These are phyloP conservation scores for Fragum fragum DNA, from an alignment of 2,888 invertebrate genomes.

Conservation along the genomic window DNA sequence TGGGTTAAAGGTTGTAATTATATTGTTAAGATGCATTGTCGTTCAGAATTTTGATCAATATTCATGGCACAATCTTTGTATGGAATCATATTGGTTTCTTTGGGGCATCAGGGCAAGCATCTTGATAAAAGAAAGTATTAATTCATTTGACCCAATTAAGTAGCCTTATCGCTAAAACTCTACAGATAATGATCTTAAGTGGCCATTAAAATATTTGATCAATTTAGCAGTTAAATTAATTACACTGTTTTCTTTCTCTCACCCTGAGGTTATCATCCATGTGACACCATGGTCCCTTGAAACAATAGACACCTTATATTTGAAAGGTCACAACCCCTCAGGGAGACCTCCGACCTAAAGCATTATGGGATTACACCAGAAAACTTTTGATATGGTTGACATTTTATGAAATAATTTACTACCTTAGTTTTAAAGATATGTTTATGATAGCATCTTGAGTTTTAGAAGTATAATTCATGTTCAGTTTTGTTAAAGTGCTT, in stretches of 20 bases:
- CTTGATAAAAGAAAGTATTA: not conserved
- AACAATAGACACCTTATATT: slow-evolving; percentile 24
- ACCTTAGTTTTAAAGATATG: slow-evolving; percentile 18
- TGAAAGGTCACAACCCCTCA: slow-evolving; percentile 21
- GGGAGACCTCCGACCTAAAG: slow-evolving; percentile 3
- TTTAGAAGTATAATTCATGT: slow-evolving; percentile 28
- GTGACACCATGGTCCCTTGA: not conserved
- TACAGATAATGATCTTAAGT: slow-evolving; percentile 17
- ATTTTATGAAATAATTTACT: slow-evolving; percentile 35
- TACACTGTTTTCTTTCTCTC: not conserved
- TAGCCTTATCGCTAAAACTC: not conserved
- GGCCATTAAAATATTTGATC: slow-evolving; percentile 35
- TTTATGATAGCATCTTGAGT: slow-evolving; percentile 11
- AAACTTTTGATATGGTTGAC: slow-evolving; percentile 20
- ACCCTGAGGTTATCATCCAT: not conserved
- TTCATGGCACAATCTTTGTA: not conserved
- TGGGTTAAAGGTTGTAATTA: too few relatives aligned
- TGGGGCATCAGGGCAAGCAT: not conserved
- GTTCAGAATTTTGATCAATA: too few relatives aligned
- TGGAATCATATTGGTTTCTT: not conserved
- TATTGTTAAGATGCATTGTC: too few relatives aligned
- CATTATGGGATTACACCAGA: slow-evolving; percentile 24
- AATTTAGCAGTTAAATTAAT: slow-evolving; percentile 52
- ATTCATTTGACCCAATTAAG: slow-evolving; percentile 10
- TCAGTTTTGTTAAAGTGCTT: slow-evolving; percentile 26